phyloP scores from a whole-genome alignment of 2,888 invertebrate genomes.

The Melanchra persicariae region DNA sequence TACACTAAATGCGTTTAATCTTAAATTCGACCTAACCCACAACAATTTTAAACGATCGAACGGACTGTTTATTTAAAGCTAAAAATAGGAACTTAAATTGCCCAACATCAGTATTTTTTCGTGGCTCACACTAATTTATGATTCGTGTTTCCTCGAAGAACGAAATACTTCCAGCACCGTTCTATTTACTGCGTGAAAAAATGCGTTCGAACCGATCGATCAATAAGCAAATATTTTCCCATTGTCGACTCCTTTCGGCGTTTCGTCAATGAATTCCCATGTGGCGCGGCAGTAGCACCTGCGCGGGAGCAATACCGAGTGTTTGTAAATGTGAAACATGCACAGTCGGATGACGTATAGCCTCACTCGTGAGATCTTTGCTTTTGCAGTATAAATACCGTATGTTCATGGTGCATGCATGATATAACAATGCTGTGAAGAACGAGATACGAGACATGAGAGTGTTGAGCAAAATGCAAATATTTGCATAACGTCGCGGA shows the following conservation, averaged over 20 bases:
- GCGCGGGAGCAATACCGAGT: constrained; percentile 61
- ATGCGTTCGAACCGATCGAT: constrained; percentile 64
- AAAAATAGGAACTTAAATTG: constrained; percentile 58
- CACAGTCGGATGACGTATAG: constrained; percentile 58
- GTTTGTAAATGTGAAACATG: constrained; percentile 71
- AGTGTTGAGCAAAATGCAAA: constrained; percentile 39
- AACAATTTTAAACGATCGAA: constrained; percentile 48
- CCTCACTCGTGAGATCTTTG: constrained; percentile 60
- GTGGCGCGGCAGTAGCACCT: constrained; percentile 44
- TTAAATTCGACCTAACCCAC: constrained; percentile 39
- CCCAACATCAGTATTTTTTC: constrained; percentile 53
- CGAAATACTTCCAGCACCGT: constrained; percentile 31
- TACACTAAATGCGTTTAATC: constrained; percentile 41
- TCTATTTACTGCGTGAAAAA: constrained; percentile 67
- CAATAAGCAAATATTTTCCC: constrained; percentile 72
- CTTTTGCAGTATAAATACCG: constrained; percentile 55
- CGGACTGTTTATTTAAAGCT: constrained; percentile 46
- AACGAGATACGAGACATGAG: constrained; percentile 30
- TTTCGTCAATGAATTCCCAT: constrained; percentile 73
- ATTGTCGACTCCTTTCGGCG: constrained; percentile 70
- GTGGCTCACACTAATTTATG: constrained; percentile 45
- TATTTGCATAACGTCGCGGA: constrained; percentile 38
- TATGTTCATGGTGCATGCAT: constrained; percentile 48
- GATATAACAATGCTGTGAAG: constrained; percentile 54
- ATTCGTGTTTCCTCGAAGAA: constrained; percentile 49